Base-by-base conservation (phyloP, 1,140 invertebrate genomes). In the Agrilus planipennis region DNA sequence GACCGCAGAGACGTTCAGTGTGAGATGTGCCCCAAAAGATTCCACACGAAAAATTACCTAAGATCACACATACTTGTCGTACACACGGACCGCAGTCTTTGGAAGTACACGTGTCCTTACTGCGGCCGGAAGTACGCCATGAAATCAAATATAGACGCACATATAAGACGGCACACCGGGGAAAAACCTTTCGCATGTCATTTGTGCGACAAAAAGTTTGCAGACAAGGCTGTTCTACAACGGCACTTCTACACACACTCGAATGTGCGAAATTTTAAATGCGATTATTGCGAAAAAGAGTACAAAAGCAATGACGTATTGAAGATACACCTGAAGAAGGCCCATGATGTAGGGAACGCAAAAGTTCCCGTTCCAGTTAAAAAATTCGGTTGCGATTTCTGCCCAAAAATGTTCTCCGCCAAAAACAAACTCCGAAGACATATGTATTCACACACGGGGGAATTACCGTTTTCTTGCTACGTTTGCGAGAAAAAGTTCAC, bases 141-240 rank as follows among this genome's bases (percentile, higher is more conserved):
- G 18, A 57, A 54, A 37, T 47, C 46, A 3, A 47, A 49, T 29
- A 51, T 39, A 17, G 49, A 51, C 23, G 42, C 51, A 22, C 90
- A 93, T 53, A 76, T 89, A 68, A 75, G 77, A 25, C 79, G 80
- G 17, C 84, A 88, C 50, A 62, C 66, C 1, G 69, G 76, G 4
- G 63, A 65, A 16, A 86, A 86, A 39, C 73, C 79, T 1, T 86
- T 85, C 55, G 63, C 67, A 1, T 89, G 84, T 54, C 63, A 68
- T 4, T 67, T 76, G 3, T 89, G 85, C 51, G 69, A 69, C 4
- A 88, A 88, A 56, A 63, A 73, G 12, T 89, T 89, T 41, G 42
- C 50, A 6, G 51, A 42, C 28, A 51, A 47, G n/a, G 42, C 35
- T 30, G 53, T 52, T 20, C 25, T 55, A 27, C 44, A 50, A 32